Evolutionary conservation across 2,797 vertebrate species (phyloP), one percentile per base, ranked within the genome.

Genomic region (Pipistrellus nathusii): DNA sequence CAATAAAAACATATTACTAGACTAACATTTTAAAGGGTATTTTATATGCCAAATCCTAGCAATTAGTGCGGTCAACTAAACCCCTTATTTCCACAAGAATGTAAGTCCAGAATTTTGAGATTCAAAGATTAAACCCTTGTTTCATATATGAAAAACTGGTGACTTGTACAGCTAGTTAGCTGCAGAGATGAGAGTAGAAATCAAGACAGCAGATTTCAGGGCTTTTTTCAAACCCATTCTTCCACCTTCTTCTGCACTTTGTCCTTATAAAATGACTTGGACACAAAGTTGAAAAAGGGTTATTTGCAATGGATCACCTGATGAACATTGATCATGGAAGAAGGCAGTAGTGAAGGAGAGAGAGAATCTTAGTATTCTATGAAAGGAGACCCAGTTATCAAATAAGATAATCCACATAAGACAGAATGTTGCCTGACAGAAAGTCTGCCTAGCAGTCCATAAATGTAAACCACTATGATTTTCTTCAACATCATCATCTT

Each of bases 1-100:
- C 25, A 71, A 77, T 96, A 88, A 80, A 69, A 96, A 92, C 78
- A 97, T 91, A 94, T 72, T 46, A 81, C 44, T 85, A 21, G 15
- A 64, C 18, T 88, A 81, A 87, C 18, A 66, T 86, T 92, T 81
- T 55, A 35, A 77, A 92, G 46, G 4, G 18, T 57, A 88, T 68
- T 66, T 87, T 88, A 72, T 68, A 78, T 73, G 80, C 48, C 23
- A 85, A 35, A 86, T 90, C 68, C 30, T 84, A 80, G 30, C 41
- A 88, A 41, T 92, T 87, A 86, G 8, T 59, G 8, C 75, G 12
- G 83, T 55, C 68, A 85, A 11, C 32, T n/a, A 46, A 81, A 82
- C 2, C 25, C 2, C 57, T 75, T 27, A 18, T 12, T 76, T 93
- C 32, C 30, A 41, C 25, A 88, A 64, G 62, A 17, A 62, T 85